phyloP scores from a whole-genome alignment of 2,797 vertebrate genomes.

The Oophaga sylvatica region DNA sequence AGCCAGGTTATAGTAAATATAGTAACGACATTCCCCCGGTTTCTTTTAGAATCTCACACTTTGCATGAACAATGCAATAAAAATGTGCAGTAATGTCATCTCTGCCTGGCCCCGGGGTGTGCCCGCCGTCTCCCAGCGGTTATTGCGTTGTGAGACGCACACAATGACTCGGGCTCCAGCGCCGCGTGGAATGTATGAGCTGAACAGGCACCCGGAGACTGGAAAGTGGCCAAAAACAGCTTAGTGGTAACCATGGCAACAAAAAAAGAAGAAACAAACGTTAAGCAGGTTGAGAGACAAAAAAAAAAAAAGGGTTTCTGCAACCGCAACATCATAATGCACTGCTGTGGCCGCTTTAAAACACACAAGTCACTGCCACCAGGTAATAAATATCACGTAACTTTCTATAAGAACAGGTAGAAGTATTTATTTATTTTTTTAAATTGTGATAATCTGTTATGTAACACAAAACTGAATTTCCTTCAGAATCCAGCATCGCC shows the following conservation, averaged over 20 bases:
- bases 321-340: background rate
- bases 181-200: conserved; percentile 36
- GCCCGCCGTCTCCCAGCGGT: background rate
- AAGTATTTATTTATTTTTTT: too few relatives aligned
- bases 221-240: conserved; percentile 1
- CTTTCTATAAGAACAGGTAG: too few relatives aligned
- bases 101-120: background rate
- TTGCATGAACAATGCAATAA: conserved; percentile 27
- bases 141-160: conserved; percentile 17
- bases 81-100: background rate
- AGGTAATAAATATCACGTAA: too few relatives aligned
- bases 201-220: background rate
- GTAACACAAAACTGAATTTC: too few relatives aligned
- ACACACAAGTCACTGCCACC: background rate
- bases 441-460: too few relatives aligned
- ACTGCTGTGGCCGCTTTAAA: too few relatives aligned
- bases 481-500: too few relatives aligned
- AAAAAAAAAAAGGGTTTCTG: too few relatives aligned
- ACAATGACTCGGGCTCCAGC: conserved; percentile 2
- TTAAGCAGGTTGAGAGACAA: background rate
- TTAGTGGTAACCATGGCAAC: conserved; percentile 29
- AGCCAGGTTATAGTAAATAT: background rate
- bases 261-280: background rate
- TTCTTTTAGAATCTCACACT: background rate
- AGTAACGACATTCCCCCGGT: background rate